Evolutionary conservation across 2,113 vertebrate species (phyloP), one percentile per base, ranked within the genome.

Genomic region (Leiothrix lutea): DNA sequence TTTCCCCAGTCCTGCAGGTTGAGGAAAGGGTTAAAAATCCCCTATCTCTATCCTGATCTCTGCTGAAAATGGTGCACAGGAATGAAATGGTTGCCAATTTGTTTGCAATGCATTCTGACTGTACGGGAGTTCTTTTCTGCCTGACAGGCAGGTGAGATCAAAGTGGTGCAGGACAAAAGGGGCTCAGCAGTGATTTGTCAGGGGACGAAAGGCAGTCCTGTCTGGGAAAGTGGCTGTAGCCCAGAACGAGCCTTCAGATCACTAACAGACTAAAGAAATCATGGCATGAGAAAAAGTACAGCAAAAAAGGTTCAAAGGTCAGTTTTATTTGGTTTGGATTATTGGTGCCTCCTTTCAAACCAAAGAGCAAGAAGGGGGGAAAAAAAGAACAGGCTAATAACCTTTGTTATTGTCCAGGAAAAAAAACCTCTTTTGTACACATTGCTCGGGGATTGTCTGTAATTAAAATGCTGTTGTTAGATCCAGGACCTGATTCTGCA

Each of bases 131-230:
- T 98, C 98, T 98, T 98, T 98, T 98, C 95, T 97, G 94, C 96
- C 98, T 99, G 99, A 99, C 98, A 99, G 98, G 98, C 98, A 99
- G 98, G 98, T 99, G 98, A 99, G 99, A 99, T 99, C 99, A 99
- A 99, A 99, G 99, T 96, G 92, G 65, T 29, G 65, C 67, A 79
- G 97, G 98, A 99, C 99, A 99, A 99, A 99, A 97, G 98, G 97
- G 98, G 98, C 98, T 99, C 98, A 98, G 98, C 98, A 98, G 98
- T 98, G 99, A 99, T 99, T 99, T 99, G 99, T 99, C 98, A 99
- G 97, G 98, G 98, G 98, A 99, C 97, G 98, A 98, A 98, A 99
- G 98, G 98, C 98, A 98, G 98, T 97, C 96, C 97, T 98, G 98
- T 98, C 98, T 98, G 98, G 98, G 98, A 98, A 98, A 98, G 97